These are phyloP conservation scores for Tryphoninae sp. DNA, from an alignment of 2,888 invertebrate species.

Conservation along the genomic window DNA sequence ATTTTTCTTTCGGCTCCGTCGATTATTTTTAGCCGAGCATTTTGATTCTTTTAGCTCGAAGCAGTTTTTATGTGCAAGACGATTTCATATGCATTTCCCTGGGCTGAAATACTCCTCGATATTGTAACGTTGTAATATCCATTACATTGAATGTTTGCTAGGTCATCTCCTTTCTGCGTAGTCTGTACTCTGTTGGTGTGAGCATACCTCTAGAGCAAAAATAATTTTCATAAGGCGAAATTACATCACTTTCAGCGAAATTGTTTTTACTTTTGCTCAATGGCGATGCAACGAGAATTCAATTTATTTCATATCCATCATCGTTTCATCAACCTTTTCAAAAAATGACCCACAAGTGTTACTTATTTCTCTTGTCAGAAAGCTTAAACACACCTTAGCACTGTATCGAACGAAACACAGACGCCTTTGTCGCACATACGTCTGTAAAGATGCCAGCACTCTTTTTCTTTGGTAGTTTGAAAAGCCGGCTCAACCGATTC, in stretches of 20 bases:
- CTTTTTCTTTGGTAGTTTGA: constrained; percentile 83
- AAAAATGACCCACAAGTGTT: neutral
- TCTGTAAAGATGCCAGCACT: constrained; percentile 87
- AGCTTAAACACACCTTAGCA: constrained; percentile 82
- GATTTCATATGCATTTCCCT: constrained; percentile 1
- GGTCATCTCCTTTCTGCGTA: constrained; percentile 82
- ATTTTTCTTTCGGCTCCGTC: neutral
- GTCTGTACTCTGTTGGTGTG: constrained; percentile 87
- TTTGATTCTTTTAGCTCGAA: neutral
- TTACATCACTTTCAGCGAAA: neutral
- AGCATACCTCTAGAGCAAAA: constrained; percentile 84
- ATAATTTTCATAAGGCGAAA: neutral
- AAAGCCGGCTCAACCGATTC: constrained; percentile 81
- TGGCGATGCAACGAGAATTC: neutral
- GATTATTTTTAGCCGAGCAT: neutral
- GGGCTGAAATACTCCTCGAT: neutral
- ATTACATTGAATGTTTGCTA: constrained; percentile 29
- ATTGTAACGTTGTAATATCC: constrained; percentile 1
- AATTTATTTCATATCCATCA: neutral
- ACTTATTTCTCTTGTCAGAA: neutral
- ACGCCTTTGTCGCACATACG: constrained; percentile 88
- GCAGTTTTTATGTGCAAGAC: neutral
- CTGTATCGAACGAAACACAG: constrained; percentile 86
- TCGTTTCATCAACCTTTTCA: neutral
- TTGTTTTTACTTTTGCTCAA: neutral